These are phyloP conservation scores for Dyspetes luteomarginatus DNA, from an alignment of 2,888 invertebrate genomes.

Conservation along the genomic window DNA sequence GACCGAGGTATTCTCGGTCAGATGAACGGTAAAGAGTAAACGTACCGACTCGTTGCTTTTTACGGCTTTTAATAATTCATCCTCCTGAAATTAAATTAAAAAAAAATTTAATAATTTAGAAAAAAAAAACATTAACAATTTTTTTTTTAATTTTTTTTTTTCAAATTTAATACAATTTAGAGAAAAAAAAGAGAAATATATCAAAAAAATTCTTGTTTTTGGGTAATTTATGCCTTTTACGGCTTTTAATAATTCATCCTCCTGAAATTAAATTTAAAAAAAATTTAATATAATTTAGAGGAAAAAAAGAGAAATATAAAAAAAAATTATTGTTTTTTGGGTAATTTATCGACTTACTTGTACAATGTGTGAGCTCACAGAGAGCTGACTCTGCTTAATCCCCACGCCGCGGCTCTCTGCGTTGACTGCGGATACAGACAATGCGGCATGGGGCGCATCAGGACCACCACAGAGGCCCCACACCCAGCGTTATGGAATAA, in stretches of 20 bases:
- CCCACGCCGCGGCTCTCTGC: slow-evolving; percentile 90
- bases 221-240: slow-evolving; percentile 84
- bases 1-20: slow-evolving; percentile 91
- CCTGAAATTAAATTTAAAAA: slow-evolving; percentile 73
- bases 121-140: neutral
- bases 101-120: neutral
- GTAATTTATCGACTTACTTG: slow-evolving; percentile 74
- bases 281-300: no score
- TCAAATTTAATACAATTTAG: no score
- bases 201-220: neutral
- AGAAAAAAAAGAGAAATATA: no score
- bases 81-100: slow-evolving; percentile 78
- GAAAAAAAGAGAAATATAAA: no score
- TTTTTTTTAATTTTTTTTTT: neutral
- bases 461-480: slow-evolving; percentile 99
- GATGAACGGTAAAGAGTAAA: slow-evolving; percentile 90
- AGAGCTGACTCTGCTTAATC: slow-evolving; percentile 88
- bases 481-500: slow-evolving; percentile 93
- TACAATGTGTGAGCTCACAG: slow-evolving; percentile 85
- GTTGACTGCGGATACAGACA: slow-evolving; percentile 85
- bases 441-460: slow-evolving; percentile 98
- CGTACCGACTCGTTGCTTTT: slow-evolving; percentile 89
- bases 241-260: slow-evolving; percentile 86
- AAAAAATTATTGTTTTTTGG: neutral
- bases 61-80: slow-evolving; percentile 86